Base-by-base conservation (phyloP, 2,888 invertebrate species). In the Thyatira batis region DNA sequence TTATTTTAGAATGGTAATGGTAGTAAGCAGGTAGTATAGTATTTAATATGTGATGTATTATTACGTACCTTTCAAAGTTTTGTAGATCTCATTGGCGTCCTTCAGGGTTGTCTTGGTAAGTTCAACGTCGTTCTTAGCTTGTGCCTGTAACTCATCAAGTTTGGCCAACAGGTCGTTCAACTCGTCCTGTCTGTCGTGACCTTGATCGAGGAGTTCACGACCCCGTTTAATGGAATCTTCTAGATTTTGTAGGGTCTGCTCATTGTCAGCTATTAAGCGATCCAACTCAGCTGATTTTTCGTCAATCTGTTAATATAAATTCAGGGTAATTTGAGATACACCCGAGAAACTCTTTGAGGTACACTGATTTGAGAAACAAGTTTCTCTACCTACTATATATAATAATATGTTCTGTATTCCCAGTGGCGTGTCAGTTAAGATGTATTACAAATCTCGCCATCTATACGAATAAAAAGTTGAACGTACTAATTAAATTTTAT, bases 111-210 rank as follows among this genome's bases (percentile, higher is more conserved):
- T 20, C 27, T 98, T 97, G 2, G 98, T 98, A 51, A 96, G 93
- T 54, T 95, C 93, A 0, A 98, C 96, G 1, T 98, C 98, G 51
- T 96, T 94, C 54, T 94, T 94, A 0, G 98, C 98, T 71, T 94
- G 95, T 3, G 93, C 95, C 51, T 95, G 94, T 0, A 95, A 94
- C 20, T 94, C 94, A 73, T 97, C 96, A 6, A 97, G 94, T 58
- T 96, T 96, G 0, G 95, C 95, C 53, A 98, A 82, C 9, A 98
- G 92, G 60, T 96, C 95, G 69, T 97, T 96, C 1, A 97, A 94
- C 53, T 95, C 94, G 72, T 95, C 94, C 78, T 98, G 97, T 66
- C 89, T 67, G 20, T 87, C 84, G 43, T 85, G 87, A 0, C 93
- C 93, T 50, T 93, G 92, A 2, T 93, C 92, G n/a, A 97, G 84